phyloP scores from a whole-genome alignment of 2,888 invertebrate genomes.

The Thymelicus acteon region DNA sequence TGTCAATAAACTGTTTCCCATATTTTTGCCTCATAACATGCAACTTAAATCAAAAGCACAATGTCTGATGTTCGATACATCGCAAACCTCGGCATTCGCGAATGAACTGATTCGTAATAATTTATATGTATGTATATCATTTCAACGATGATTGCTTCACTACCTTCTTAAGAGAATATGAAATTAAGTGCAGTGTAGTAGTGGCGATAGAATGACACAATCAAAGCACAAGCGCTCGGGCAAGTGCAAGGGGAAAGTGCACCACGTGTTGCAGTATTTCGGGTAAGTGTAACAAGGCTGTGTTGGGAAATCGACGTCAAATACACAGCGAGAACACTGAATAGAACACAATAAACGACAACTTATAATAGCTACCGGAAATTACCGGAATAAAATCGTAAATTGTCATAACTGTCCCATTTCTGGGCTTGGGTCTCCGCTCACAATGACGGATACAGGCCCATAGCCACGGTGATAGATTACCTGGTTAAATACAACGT shows the following conservation, averaged over 20 bases:
- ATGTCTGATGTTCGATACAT: neutral
- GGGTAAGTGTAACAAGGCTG: constrained; percentile 56
- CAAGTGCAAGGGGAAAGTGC: constrained; percentile 67
- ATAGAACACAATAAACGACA: neutral
- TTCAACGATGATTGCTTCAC: neutral
- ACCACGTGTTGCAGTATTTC: constrained; percentile 67
- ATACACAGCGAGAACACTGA: neutral
- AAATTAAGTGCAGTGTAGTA: constrained; percentile 8
- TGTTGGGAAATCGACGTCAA: neutral
- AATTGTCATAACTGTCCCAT: too few species aligned
- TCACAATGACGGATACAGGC: too few species aligned
- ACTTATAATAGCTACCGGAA: too few species aligned
- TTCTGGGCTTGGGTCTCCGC: too few species aligned
- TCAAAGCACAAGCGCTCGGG: constrained; percentile 49
- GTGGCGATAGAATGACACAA: constrained; percentile 50
- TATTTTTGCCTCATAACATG: too few species aligned
- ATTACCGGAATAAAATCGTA: neutral
- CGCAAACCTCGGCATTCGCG: neutral
- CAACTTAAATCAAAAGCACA: too few species aligned
- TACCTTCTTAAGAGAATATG: constrained; percentile 41
- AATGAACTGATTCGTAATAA: neutral
- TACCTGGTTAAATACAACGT: too few species aligned
- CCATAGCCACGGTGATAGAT: too few species aligned
- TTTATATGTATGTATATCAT: neutral
- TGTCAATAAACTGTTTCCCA: too few species aligned